These are phyloP conservation scores for Dryobotodes eremita DNA, from an alignment of 2,888 invertebrate genomes.

Conservation along the genomic window DNA sequence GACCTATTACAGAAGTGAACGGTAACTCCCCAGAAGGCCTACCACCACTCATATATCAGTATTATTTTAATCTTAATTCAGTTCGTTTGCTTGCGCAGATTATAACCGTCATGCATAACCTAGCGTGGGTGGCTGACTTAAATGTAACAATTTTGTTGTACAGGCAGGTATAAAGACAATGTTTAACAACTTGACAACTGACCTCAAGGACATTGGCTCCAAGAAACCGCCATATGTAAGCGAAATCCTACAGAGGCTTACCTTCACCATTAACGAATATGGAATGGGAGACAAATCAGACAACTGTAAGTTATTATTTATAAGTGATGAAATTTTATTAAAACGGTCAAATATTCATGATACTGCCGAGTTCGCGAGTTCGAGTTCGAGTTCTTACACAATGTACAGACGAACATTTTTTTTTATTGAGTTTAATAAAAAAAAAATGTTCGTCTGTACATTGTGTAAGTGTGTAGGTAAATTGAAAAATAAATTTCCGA, in stretches of 20 bases:
- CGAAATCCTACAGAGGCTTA: slow-evolving; percentile 40
- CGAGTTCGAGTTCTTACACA: too few relatives aligned
- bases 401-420: too few relatives aligned
- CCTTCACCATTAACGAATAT: slow-evolving; percentile 12
- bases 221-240: slow-evolving; percentile 28
- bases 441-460: neutral
- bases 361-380: too few relatives aligned
- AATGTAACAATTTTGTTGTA: neutral
- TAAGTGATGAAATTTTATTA: neutral
- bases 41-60: neutral
- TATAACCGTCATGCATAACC: neutral
- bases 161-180: slow-evolving; percentile 43
- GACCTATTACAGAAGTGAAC: neutral
- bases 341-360: neutral
- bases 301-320: slow-evolving; percentile 26
- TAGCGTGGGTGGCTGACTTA: neutral
- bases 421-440: too few relatives aligned
- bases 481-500: neutral
- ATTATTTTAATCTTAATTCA: neutral
- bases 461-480: too few relatives aligned
- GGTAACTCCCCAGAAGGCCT: neutral
- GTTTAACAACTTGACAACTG: slow-evolving; percentile 38
- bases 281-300: slow-evolving; percentile 16
- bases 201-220: slow-evolving; percentile 22
- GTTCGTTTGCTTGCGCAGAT: neutral